phyloP scores from a whole-genome alignment of 2,888 invertebrate species.

The Amphipyra berbera region DNA sequence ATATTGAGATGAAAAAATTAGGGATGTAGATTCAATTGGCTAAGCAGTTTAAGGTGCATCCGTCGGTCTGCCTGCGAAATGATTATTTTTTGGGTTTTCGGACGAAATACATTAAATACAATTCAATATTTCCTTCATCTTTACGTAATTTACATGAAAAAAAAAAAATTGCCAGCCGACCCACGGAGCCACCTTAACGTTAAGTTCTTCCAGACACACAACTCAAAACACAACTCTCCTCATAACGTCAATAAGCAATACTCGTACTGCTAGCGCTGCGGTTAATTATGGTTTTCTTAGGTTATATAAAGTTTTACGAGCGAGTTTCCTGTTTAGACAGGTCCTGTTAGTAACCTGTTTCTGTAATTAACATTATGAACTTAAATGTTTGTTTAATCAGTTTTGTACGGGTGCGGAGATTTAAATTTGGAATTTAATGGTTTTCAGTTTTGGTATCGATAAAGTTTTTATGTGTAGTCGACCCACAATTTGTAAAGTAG shows the following conservation, averaged over 20 bases:
- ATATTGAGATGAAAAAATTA: too few relatives aligned
- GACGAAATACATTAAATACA: too few relatives aligned
- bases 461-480: too few relatives aligned
- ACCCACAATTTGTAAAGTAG: too few relatives aligned
- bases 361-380: constrained; percentile 22
- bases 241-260: constrained; percentile 22
- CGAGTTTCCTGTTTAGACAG: constrained; percentile 36
- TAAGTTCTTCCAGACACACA: constrained; percentile 5
- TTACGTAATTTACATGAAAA: background rate
- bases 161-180: too few relatives aligned
- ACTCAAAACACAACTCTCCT: constrained; percentile 14
- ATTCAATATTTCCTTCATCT: too few relatives aligned
- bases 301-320: constrained; percentile 43
- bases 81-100: too few relatives aligned
- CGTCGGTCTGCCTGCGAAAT: too few relatives aligned
- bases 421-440: background rate
- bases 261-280: constrained; percentile 17
- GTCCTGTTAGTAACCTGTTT: constrained; percentile 14
- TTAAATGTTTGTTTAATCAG: constrained; percentile 6
- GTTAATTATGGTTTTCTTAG: constrained; percentile 55
- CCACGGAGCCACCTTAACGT: too few relatives aligned
- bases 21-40: too few relatives aligned
- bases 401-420: background rate
- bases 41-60: too few relatives aligned
- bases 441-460: background rate